Evolutionary conservation across 2,797 vertebrate genomes (phyloP).

Genomic region (Eremophila alpestris): DNA sequence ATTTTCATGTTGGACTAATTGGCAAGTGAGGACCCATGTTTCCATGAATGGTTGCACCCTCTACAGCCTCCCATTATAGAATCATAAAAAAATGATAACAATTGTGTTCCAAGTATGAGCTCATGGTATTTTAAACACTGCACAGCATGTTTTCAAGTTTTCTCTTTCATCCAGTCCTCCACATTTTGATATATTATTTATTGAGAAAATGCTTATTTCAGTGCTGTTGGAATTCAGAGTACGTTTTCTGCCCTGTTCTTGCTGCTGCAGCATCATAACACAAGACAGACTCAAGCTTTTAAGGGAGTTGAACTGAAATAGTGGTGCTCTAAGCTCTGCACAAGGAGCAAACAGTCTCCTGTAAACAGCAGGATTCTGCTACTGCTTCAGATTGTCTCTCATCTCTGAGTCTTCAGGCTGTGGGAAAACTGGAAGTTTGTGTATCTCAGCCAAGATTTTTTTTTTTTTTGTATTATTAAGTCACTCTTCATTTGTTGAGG

Average conservation of each 20-base stretch:
- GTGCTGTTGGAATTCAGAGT: slow-evolving; percentile 7
- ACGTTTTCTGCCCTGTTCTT: not conserved
- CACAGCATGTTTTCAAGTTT: slow-evolving; percentile 31
- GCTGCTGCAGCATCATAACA: not conserved
- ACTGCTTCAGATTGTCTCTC: not conserved
- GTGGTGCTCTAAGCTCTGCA: not conserved
- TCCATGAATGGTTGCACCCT: not conserved
- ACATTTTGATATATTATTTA: slow-evolving; percentile 50
- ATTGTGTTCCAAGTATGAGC: not conserved
- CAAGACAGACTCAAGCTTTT: not conserved
- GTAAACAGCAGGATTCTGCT: not conserved
- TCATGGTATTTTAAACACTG: slow-evolving; percentile 16
- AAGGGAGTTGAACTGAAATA: not conserved
- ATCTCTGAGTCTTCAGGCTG: not conserved
- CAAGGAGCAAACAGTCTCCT: not conserved
- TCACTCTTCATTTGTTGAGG: not conserved
- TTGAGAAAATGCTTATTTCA: slow-evolving; percentile 31
- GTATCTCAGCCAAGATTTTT: not conserved
- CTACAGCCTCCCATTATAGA: not conserved
- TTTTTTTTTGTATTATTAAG: not conserved
- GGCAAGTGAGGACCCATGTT: not conserved
- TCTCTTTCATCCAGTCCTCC: slow-evolving; percentile 15
- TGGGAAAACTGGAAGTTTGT: not conserved
- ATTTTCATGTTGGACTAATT: not conserved
- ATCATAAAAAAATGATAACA: not conserved